Percentiles rank a stretch among this genome's conserved stretches.
phyloP scores from a whole-genome alignment of 2,113 vertebrate genomes.

The Anguilla japonica region DNA sequence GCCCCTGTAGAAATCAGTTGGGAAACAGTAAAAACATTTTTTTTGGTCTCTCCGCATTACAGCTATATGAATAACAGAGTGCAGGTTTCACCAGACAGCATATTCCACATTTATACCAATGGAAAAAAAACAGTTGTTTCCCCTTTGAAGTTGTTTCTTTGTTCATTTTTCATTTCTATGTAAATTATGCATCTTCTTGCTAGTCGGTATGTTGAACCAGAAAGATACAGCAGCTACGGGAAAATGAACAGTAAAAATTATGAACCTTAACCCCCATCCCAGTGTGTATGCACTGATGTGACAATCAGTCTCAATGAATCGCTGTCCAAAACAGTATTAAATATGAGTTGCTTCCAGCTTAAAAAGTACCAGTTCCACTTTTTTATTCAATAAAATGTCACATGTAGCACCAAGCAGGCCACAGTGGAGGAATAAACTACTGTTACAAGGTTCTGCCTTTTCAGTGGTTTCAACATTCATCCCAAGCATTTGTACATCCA shows the following conservation, averaged over 20 bases:
- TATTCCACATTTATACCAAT: background rate
- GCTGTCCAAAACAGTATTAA: too few species aligned
- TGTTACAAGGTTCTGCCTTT: too few species aligned
- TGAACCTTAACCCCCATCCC: background rate
- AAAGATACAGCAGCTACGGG: background rate
- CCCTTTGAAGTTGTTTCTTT: background rate
- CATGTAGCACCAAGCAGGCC: too few species aligned
- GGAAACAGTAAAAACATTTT: background rate
- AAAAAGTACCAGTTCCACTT: too few species aligned
- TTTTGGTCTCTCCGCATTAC: background rate
- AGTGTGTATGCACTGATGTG: too few species aligned
- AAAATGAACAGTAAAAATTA: background rate
- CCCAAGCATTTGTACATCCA: too few species aligned
- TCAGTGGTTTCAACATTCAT: too few species aligned
- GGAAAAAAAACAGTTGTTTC: background rate
- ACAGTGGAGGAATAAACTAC: too few species aligned
- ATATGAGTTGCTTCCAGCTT: too few species aligned
- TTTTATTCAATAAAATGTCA: too few species aligned
- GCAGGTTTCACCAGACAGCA: background rate
- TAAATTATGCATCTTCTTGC: background rate
- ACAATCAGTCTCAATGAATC: too few species aligned
- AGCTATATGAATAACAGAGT: background rate
- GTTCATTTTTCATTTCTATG: background rate
- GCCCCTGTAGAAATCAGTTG: too few species aligned
- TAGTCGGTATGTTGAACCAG: background rate